phyloP scores from a whole-genome alignment of 2,797 vertebrate species.

The Sebastes hubbsi region DNA sequence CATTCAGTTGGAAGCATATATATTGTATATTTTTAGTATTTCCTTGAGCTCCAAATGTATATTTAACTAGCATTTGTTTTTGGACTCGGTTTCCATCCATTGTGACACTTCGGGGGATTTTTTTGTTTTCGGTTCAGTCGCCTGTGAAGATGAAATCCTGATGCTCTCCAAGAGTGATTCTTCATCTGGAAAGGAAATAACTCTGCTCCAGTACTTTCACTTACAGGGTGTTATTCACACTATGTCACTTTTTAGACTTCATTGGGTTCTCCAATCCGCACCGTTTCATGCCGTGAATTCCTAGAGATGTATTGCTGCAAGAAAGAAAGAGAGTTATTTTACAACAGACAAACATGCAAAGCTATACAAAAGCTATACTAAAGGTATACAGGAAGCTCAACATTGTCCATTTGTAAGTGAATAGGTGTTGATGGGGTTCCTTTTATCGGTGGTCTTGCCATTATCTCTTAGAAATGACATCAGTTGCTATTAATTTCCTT shows the following conservation, averaged over 20 bases:
- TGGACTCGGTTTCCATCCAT: background rate
- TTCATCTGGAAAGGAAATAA: conserved; percentile 37
- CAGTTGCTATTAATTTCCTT: background rate
- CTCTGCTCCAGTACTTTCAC: conserved; percentile 16
- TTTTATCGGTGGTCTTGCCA: background rate
- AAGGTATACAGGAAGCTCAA: background rate
- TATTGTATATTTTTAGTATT: background rate
- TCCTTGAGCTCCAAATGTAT: background rate
- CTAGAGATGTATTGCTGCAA: background rate
- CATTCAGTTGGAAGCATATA: background rate
- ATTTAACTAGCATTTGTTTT: background rate
- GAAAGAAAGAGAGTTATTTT: background rate
- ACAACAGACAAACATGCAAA: background rate
- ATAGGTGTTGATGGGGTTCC: background rate
- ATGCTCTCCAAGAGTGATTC: conserved; percentile 3
- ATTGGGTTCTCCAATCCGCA: background rate
- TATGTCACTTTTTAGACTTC: conserved; percentile 24
- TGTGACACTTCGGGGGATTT: background rate
- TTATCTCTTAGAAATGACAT: background rate
- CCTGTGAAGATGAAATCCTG: conserved; percentile 25
- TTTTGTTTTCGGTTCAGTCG: background rate
- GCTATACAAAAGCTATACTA: too few species aligned
- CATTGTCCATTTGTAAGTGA: background rate
- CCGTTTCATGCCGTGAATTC: background rate
- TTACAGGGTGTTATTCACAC: conserved; percentile 17